A percentile compares a stretch with the other conserved stretches of the same genome.
Evolutionary conservation across 2,113 vertebrate genomes (phyloP).

Genomic region (Microcebus ravelobensis): DNA sequence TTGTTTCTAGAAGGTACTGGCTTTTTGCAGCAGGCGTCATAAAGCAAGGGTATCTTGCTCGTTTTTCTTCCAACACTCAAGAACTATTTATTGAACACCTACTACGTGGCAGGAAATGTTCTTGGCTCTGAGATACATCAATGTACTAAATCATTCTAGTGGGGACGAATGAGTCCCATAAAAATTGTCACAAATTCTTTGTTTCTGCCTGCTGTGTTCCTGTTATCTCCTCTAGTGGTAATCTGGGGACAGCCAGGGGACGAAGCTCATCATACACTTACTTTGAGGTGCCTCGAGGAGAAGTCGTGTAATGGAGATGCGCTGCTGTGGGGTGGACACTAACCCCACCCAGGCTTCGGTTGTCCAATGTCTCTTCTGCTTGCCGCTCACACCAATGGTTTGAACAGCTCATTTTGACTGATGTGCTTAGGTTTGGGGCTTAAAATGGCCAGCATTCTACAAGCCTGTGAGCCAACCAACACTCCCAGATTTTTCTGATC

Average conservation of each 20-base stretch:
- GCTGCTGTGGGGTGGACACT: not conserved
- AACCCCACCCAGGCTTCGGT: not conserved
- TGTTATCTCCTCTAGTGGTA: not conserved
- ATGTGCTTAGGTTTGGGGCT: not conserved
- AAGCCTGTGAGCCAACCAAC: not conserved
- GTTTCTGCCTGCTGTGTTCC: not conserved
- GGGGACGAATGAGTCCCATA: not conserved
- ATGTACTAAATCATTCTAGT: not conserved
- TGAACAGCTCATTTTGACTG: not conserved
- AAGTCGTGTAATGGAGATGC: not conserved
- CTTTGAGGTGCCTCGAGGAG: not conserved
- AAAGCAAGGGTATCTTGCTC: not conserved
- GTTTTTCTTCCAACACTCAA: slow-evolving; percentile 5
- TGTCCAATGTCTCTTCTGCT: not conserved
- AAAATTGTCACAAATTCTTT: not conserved
- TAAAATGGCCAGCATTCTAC: not conserved
- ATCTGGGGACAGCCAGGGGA: not conserved
- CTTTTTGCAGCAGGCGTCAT: not conserved
- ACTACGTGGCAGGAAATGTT: not conserved
- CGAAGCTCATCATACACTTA: not conserved
- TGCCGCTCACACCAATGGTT: not conserved
- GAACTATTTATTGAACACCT: not conserved
- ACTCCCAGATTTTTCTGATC: not conserved
- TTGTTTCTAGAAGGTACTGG: not conserved
- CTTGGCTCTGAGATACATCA: not conserved